Evolutionary conservation across 2,113 vertebrate genomes (phyloP), one percentile per base, ranked within the genome.

Genomic region (Mustelus asterias): DNA sequence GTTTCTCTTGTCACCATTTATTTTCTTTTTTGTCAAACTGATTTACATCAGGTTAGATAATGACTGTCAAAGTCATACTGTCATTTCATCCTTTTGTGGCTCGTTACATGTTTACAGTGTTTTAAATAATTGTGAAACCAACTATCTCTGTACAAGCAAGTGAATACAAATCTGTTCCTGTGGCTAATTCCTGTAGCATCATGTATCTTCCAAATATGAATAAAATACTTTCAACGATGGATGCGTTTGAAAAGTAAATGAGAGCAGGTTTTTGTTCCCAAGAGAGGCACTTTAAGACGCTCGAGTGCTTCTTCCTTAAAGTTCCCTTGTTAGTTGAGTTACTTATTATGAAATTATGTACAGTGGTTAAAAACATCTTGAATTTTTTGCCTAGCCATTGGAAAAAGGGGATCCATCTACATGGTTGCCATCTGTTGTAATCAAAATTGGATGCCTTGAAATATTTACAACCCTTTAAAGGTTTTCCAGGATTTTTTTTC

Each of bases 221-320:
- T 96, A 96, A 96, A 96, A 90, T 58, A 60, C 24, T 96, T 69
- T 89, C 26, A 90, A 72, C 76, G 60, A 58, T 60, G 44, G 70
- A 72, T 60, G 65, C 54, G 48, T 90, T 54, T 67, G 29, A 92
- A 90, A 92, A 92, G n/a, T 70, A 72, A 72, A 80, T 88, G 26
- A 69, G 26, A 72, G 24, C 33, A 24, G 37, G 63, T 76, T 96
- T 48, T 92, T 85, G 86, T 76, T 95, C 65, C 65, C 69, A 95
- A 54, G 41, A 72, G 54, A 11, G n/a, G 48, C 54, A 9, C 54
- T 41, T 44, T 83, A 18, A 7, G 80, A 83, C 16, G 58, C 95
- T 85, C 67, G 76, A 85, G 48, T 92, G 69, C 7, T 44, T 24
- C 41, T 76, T 93, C 88, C 58, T 92, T 58, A 22, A 37, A 72